These are phyloP conservation scores for Eupithecia exiguata DNA, from an alignment of 2,888 invertebrate genomes.

Conservation along the genomic window DNA sequence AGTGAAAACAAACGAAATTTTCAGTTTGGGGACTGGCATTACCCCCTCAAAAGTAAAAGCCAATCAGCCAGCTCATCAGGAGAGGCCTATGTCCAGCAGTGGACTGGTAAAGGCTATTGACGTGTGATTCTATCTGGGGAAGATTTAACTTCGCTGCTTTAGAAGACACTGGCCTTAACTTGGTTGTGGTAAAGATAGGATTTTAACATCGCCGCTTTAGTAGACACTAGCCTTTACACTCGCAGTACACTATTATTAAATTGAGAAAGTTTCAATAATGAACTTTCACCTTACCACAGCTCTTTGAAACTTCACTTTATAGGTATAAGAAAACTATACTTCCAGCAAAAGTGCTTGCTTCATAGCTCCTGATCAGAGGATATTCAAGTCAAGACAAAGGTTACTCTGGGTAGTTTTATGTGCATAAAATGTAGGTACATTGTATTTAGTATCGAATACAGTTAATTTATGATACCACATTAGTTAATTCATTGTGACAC, in stretches of 20 bases:
- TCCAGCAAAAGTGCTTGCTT: slow-evolving; percentile 48
- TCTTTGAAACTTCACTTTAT: slow-evolving; percentile 34
- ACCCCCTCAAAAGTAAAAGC: background rate
- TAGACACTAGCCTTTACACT: background rate
- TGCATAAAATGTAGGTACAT: background rate
- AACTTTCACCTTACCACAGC: slow-evolving; percentile 21
- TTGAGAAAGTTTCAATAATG: slow-evolving; percentile 11
- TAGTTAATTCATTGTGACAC: too few species aligned
- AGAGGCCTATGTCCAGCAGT: background rate
- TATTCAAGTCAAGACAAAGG: slow-evolving; percentile 18
- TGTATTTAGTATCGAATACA: too few species aligned
- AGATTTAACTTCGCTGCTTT: background rate
- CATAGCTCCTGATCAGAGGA: slow-evolving; percentile 31
- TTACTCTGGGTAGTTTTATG: background rate
- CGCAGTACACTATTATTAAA: slow-evolving; percentile 6
- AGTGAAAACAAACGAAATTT: too few species aligned
- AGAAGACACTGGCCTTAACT: too few species aligned
- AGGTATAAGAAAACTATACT: slow-evolving; percentile 47
- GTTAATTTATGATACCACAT: too few species aligned
- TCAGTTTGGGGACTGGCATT: background rate
- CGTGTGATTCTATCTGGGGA: background rate
- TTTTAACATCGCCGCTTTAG: background rate
- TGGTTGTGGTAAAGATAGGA: background rate
- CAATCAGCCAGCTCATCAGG: background rate
- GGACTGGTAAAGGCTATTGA: background rate